phyloP scores from a whole-genome alignment of 2,888 invertebrate genomes.

The Synanthedon vespiformis region DNA sequence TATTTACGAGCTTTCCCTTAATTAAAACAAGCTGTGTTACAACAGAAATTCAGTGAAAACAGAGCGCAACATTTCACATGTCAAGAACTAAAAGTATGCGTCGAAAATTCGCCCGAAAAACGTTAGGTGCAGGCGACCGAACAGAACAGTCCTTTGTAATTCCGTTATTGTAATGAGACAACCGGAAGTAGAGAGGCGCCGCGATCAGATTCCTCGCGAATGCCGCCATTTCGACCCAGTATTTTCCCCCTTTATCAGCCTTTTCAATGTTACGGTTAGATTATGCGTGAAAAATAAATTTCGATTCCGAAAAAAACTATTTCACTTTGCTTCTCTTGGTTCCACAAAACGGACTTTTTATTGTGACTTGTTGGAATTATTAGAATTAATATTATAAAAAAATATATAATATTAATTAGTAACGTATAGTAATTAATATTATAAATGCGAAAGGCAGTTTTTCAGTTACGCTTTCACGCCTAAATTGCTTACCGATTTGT shows the following conservation, averaged over 20 bases:
- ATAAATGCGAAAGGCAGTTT: no score
- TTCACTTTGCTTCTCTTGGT: no score
- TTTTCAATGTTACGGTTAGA: not conserved
- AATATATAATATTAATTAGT: no score
- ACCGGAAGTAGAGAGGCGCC: not conserved
- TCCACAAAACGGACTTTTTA: no score
- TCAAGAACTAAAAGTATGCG: not conserved
- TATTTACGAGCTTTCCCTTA: no score
- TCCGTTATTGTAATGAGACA: conserved; percentile 1
- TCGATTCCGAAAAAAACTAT: no score
- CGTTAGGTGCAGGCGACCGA: not conserved
- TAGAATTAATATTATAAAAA: no score
- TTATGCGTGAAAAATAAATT: not conserved
- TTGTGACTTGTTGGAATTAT: no score
- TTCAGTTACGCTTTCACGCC: no score
- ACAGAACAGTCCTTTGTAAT: not conserved
- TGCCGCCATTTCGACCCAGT: not conserved
- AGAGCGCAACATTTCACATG: not conserved
- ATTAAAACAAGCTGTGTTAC: not conserved
- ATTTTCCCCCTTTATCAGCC: not conserved
- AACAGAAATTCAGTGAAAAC: not conserved
- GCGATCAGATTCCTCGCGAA: not conserved
- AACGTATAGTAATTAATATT: no score
- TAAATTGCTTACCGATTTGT: no score
- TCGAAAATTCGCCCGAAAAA: not conserved